A percentile compares a stretch with the other conserved stretches of the same genome.
Evolutionary conservation across 1,140 invertebrate species (phyloP).

Genomic region (Leptinotarsa lineolata): DNA sequence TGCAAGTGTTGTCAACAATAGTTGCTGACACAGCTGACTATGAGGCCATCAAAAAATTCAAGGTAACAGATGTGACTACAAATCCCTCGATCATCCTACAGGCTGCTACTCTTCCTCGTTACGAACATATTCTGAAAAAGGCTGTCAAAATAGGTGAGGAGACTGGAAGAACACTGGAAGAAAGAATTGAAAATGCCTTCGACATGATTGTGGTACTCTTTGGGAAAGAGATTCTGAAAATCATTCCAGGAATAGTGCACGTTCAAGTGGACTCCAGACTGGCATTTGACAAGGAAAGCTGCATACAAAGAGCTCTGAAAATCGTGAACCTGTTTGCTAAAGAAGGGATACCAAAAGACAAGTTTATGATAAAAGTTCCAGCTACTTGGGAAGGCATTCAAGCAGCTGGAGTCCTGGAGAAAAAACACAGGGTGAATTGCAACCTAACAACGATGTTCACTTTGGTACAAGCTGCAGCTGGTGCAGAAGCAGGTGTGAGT

Average conservation of each 20-base stretch:
- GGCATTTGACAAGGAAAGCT: constrained; percentile 91
- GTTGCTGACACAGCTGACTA: constrained; percentile 98
- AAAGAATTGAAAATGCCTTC: constrained; percentile 79
- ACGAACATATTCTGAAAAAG: constrained; percentile 84
- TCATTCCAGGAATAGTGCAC: constrained; percentile 95
- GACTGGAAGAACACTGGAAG: constrained; percentile 68
- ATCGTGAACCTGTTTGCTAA: constrained; percentile 89
- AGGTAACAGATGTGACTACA: constrained; percentile 98
- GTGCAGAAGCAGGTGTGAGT: constrained; percentile 9
- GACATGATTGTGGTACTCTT: constrained; percentile 95
- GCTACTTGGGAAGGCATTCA: constrained; percentile 99
- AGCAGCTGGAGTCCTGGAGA: constrained; percentile 69
- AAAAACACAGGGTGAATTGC: constrained; percentile 16
- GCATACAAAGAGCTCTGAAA: constrained; percentile 85
- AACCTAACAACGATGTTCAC: constrained; percentile 17
- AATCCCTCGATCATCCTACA: constrained; percentile 97
- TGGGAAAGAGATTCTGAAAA: constrained; percentile 95
- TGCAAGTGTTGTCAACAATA: constrained; percentile 66
- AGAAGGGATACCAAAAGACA: constrained; percentile 85
- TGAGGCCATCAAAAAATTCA: constrained; percentile 95
- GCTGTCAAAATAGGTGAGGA: constrained; percentile 86
- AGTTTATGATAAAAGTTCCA: constrained; percentile 94
- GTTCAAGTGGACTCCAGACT: constrained; percentile 98
- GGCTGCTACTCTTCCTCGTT: constrained; percentile 89
- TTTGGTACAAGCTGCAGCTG: constrained; percentile 15